phyloP scores from a whole-genome alignment of 2,113 vertebrate genomes.

The Hippoglossus stenolepis region DNA sequence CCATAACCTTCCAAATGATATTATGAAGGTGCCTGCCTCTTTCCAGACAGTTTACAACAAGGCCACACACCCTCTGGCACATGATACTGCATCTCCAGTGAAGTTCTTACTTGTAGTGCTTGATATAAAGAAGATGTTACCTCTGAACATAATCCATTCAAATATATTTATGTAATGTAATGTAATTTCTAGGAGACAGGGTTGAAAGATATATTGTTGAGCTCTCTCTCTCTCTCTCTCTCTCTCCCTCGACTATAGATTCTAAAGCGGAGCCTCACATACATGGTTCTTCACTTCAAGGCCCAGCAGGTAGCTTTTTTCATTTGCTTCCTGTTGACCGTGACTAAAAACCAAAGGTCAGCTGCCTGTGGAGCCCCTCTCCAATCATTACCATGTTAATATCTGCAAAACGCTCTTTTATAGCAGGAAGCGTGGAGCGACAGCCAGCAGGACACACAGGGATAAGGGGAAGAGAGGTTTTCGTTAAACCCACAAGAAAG shows the following conservation, averaged over 20 bases:
- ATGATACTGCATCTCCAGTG: neutral
- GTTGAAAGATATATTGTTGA: neutral
- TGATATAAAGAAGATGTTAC: neutral
- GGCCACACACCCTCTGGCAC: neutral
- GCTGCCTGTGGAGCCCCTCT: slow-evolving; percentile 47
- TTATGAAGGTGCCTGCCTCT: neutral
- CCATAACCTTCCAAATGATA: neutral
- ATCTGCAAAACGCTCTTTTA: slow-evolving; percentile 49
- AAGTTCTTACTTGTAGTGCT: neutral
- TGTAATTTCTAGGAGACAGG: neutral
- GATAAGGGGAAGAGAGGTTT: slow-evolving; percentile 12
- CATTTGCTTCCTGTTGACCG: slow-evolving; percentile 50
- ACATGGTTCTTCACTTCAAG: slow-evolving; percentile 44
- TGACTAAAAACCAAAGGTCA: slow-evolving; percentile 52
- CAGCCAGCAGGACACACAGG: slow-evolving; percentile 13
- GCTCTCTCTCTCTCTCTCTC: neutral
- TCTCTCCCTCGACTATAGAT: neutral
- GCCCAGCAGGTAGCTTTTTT: slow-evolving; percentile 66
- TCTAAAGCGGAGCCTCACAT: slow-evolving; percentile 6
- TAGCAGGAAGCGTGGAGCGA: slow-evolving; percentile 4
- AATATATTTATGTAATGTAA: neutral
- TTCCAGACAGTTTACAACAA: neutral
- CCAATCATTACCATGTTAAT: slow-evolving; percentile 67
- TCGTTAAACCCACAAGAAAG: slow-evolving; percentile 2
- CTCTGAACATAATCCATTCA: neutral